phyloP scores from a whole-genome alignment of 2,888 invertebrate genomes.

The Phymatocera aterrima region DNA sequence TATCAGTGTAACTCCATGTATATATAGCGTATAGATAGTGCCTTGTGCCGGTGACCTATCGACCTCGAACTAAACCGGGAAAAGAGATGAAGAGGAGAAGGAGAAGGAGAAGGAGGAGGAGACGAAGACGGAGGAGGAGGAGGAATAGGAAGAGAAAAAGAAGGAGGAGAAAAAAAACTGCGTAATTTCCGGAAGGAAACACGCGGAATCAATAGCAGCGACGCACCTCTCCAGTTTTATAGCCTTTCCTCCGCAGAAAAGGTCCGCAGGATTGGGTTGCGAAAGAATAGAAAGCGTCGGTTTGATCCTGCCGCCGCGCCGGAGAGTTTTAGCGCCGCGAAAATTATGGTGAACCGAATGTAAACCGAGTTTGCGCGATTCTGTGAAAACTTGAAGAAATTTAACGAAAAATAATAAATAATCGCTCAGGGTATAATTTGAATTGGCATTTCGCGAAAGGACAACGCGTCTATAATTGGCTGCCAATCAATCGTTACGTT shows the following conservation, averaged over 20 bases:
- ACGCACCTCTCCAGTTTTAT: conserved; percentile 44
- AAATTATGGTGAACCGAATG: background rate
- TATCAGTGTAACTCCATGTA: background rate
- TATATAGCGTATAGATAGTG: background rate
- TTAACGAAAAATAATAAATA: no score
- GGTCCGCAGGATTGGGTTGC: conserved; percentile 50
- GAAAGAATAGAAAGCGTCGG: conserved; percentile 45
- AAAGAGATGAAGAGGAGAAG: background rate
- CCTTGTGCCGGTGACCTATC: conserved; percentile 41
- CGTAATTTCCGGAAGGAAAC: conserved; percentile 63
- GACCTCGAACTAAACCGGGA: conserved; percentile 46
- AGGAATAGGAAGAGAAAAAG: conserved; percentile 54
- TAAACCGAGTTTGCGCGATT: no score
- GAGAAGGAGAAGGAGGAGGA: background rate
- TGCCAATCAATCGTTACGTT: conserved; percentile 72
- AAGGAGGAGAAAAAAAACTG: conserved; percentile 52
- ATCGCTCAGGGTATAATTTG: background rate
- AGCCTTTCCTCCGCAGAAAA: conserved; percentile 43
- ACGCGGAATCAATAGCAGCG: conserved; percentile 59
- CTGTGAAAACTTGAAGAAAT: no score
- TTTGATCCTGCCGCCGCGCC: background rate
- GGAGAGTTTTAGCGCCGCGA: background rate
- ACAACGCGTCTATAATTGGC: conserved; percentile 65
- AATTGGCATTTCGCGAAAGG: conserved; percentile 61
- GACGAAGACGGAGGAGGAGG: background rate